Conservation (phyloP, 1,140 invertebrate genomes). For the Hylaeus volcanicus region DNA sequence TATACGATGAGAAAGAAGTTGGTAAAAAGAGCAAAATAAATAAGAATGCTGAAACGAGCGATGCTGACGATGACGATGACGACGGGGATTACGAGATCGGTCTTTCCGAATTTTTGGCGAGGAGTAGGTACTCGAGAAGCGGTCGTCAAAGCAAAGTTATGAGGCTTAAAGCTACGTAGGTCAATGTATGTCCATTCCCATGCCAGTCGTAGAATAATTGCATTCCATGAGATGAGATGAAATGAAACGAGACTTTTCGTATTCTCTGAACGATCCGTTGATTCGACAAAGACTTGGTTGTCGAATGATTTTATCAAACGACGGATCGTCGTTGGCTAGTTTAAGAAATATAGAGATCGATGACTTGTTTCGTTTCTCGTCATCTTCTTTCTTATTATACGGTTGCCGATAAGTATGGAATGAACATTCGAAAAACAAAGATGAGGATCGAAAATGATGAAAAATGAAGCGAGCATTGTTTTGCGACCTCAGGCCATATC, state of each 20-base stretch:
- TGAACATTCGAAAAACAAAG: background rate
- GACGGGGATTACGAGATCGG: constrained; percentile 71
- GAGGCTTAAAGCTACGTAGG: constrained; percentile 65
- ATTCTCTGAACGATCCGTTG: constrained; percentile 12
- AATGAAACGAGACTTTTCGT: background rate
- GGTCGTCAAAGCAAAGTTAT: constrained; percentile 72
- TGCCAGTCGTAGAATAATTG: constrained; percentile 25
- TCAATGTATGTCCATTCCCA: background rate
- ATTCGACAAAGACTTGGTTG: constrained; percentile 7
- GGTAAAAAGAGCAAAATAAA: constrained; percentile 58
- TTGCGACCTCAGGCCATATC: constrained; percentile 57
- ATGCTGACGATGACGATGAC: constrained; percentile 67
- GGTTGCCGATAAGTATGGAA: background rate
- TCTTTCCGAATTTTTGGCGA: constrained; percentile 67
- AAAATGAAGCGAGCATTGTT: background rate
- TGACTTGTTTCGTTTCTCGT: background rate
- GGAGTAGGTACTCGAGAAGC: constrained; percentile 48
- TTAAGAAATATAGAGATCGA: constrained; percentile 51
- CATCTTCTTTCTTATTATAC: background rate
- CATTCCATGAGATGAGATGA: background rate
- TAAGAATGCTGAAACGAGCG: constrained; percentile 55
- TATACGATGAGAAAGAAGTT: constrained; percentile 63
- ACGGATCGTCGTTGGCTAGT: background rate
- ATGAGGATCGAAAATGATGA: background rate
- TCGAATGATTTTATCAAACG: background rate